Base-by-base conservation (phyloP, 2,797 vertebrate genomes). In the Paguma larvata region DNA sequence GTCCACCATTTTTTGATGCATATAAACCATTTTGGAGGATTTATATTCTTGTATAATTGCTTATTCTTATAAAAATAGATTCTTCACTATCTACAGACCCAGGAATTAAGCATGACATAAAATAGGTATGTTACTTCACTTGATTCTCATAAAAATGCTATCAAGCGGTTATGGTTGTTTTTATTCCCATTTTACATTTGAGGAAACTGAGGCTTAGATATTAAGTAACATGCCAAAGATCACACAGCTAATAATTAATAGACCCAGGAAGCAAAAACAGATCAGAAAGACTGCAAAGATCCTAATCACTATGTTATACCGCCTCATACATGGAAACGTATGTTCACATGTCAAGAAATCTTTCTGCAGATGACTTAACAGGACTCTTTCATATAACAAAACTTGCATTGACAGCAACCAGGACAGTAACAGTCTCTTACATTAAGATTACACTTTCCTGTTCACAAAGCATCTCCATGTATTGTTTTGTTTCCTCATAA, bases 401-500 rank as follows among this genome's bases (percentile, higher is more conserved):
- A 63, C 15, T 75, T 46, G 7, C n/a, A 25, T 1, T 70, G 23
- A 70, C 48, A 95, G 23, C 12, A 85, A 41, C 14, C 41, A 75
- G 16, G 86, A 88, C 30, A 41, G 16, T 44, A 91, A 68, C 0
- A 48, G 9, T 30, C 25, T 67, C 51, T 83, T 44, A 59, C 14
- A 10, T 63, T 30, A 90, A 12, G 38, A 38, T 34, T n/a, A 30
- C 1, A 44, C 48, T 65, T 73, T 77, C 30, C 59, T 82, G 23
- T 23, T 90, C 73, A 96, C 23, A 91, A 91, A 91, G 48, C 27
- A 90, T 96, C 85, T 90, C 46, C 75, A 88, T 48, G 27, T 27
- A 85, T 53, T 82, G 30, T 85, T 95, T 87, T 90, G 77, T 82
- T 95, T 96, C 41, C 75, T 94, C 23, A 65, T 3, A 89, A 25